A percentile compares a stretch with the other conserved stretches of the same genome.
Conservation (phyloP, 2,113 vertebrate species). For the Cephalopholis sonnerati region DNA sequence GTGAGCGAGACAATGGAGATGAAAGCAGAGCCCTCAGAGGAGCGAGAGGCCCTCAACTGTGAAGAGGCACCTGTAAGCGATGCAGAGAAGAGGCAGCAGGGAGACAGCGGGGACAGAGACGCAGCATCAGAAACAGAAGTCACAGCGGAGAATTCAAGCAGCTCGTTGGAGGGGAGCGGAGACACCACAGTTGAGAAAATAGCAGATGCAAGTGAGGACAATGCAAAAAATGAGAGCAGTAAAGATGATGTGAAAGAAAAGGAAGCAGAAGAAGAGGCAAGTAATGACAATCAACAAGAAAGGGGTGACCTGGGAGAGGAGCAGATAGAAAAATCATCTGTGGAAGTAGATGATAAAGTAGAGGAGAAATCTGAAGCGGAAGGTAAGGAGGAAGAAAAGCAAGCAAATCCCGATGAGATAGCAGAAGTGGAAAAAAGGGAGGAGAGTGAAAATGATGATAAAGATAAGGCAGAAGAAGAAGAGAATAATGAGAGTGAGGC, state of each 20-base stretch:
- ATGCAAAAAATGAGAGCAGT: not conserved
- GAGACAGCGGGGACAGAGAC: conserved; percentile 30
- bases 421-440: conserved; percentile 8
- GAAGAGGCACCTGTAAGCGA: conserved; percentile 47
- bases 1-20: conserved; percentile 50
- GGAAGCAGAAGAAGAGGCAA: conserved; percentile 9
- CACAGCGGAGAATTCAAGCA: not conserved
- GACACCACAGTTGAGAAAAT: conserved; percentile 37
- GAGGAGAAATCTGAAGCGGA: conserved; percentile 33
- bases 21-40: conserved; percentile 65
- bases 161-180: conserved; percentile 24
- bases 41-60: conserved; percentile 59
- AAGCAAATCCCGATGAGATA: conserved; percentile 23
- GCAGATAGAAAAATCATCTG: conserved; percentile 7
- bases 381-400: conserved; percentile 23
- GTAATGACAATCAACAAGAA: conserved; percentile 13
- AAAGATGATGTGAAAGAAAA: conserved; percentile 22
- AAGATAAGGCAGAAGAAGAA: conserved; percentile 13
- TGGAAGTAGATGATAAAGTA: not conserved
- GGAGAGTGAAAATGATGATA: not conserved
- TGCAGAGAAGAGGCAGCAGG: conserved; percentile 40
- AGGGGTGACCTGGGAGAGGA: conserved; percentile 21
- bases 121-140: conserved; percentile 46
- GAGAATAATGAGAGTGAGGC: conserved; percentile 13
- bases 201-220: not conserved